phyloP scores from a whole-genome alignment of 2,113 vertebrate species.

The Laticauda laticaudata region DNA sequence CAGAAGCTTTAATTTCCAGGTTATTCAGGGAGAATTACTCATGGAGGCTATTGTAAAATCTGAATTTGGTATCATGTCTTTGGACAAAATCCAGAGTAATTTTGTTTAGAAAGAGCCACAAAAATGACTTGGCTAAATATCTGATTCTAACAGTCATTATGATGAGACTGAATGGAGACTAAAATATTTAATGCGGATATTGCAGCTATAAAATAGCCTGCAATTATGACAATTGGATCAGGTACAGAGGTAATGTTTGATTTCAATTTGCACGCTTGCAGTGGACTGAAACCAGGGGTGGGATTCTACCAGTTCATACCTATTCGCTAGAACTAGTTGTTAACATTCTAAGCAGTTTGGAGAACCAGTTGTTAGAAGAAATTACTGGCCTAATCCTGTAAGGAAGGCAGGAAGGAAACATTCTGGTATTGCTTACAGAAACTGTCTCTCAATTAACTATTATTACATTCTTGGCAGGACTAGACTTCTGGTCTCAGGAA shows the following conservation, averaged over 20 bases:
- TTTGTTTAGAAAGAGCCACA: not conserved
- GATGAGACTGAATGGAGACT: not conserved
- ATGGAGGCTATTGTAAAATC: not conserved
- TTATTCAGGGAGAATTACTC: not conserved
- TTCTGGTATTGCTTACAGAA: too few relatives aligned
- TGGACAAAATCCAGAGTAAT: not conserved
- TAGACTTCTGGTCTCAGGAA: too few relatives aligned
- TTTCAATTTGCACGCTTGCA: not conserved
- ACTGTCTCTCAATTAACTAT: too few relatives aligned
- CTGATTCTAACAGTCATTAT: not conserved
- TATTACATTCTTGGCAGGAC: too few relatives aligned
- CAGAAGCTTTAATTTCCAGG: not conserved
- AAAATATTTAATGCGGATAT: not conserved
- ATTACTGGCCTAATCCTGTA: too few relatives aligned
- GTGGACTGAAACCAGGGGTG: not conserved
- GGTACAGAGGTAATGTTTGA: not conserved
- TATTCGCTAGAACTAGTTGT: too few relatives aligned
- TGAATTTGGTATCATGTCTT: not conserved
- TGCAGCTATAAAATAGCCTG: not conserved
- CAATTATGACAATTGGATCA: not conserved
- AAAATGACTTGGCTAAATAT: not conserved
- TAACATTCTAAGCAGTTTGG: too few relatives aligned
- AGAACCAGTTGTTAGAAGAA: too few relatives aligned
- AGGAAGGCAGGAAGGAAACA: too few relatives aligned
- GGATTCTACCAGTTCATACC: too few relatives aligned